Base-by-base conservation (phyloP, 2,888 invertebrate genomes). In the Unio pictorum region DNA sequence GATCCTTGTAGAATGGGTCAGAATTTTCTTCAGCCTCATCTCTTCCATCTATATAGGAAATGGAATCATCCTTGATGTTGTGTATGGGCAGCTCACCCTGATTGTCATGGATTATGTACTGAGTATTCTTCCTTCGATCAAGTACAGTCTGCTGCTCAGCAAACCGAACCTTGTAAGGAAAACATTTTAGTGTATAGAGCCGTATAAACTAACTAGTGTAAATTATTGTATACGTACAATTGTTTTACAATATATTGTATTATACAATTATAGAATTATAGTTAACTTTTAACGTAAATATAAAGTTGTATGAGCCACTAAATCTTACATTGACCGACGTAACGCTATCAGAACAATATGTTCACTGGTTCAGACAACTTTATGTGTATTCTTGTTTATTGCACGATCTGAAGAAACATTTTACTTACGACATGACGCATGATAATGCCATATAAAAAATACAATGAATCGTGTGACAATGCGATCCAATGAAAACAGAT, bases 61-160 rank as follows among this genome's bases (percentile, higher is more conserved):
- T 61, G 6, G 82, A 79, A 45, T 80, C 76, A 68, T 87, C 82
- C 18, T 73, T 72, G 63, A 86, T 78, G 4, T 79, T 71, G 15
- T 75, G 73, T 11, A 83, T 76, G 1, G 83, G 83, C 60, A 87
- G 67, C 65, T 87, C 86, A 20, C 76, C n/a, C 67, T 87, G 86
- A 71, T 87, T 87, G 78, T 87, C 87, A 67, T 87, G 75, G 1
- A 87, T 8, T 3, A 84, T 81, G 55, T 58, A 28, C 26, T 70
- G 68, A 7, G 68, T 65, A 55, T 84, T 71, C 66, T 87, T 87
- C 58, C 77, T 81, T 62, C 88, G 67, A n/a, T 70, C 73, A 56
- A 88, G 69, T 7, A 81, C 68, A 34, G 74, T 70, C 69, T 88
- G 85, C 58, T 88, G 87, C 60, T 88, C 85, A 15, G 78, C 88